phyloP scores from a whole-genome alignment of 2,888 invertebrate species.

The Drosophila greeni region DNA sequence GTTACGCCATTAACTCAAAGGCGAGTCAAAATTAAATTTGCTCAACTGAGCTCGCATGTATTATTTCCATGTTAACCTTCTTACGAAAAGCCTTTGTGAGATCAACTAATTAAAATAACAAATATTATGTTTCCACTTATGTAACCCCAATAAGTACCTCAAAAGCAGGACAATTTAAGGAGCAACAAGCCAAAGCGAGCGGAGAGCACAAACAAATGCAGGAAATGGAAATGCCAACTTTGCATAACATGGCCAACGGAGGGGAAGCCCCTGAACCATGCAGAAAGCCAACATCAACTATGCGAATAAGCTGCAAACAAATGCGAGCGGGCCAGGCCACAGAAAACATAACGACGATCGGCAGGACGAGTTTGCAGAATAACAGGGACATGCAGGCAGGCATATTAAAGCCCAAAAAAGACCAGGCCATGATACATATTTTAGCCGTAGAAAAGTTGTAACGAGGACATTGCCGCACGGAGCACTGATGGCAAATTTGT shows the following conservation, averaged over 20 bases:
- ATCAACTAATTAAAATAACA: constrained; percentile 5
- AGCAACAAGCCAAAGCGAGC: neutral
- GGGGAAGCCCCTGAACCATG: constrained; percentile 2
- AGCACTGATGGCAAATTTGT: constrained; percentile 62
- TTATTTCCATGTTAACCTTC: neutral
- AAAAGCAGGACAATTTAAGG: neutral
- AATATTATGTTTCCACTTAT: neutral
- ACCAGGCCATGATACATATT: constrained; percentile 52
- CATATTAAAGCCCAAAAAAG: constrained; percentile 19
- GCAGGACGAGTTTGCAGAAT: constrained; percentile 7
- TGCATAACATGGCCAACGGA: constrained; percentile 12
- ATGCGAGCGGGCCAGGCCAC: constrained; percentile 17
- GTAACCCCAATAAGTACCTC: constrained; percentile 3
- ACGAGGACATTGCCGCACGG: constrained; percentile 57
- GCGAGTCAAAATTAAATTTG: neutral
- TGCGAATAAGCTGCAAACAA: constrained; percentile 17
- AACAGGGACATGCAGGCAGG: constrained; percentile 17
- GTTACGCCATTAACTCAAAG: neutral
- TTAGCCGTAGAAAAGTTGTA: constrained; percentile 48
- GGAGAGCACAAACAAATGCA: constrained; percentile 19
- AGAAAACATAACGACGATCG: constrained; percentile 28
- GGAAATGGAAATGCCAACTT: constrained; percentile 24
- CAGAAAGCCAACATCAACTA: constrained; percentile 20
- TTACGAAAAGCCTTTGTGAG: neutral
- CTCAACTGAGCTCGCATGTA: neutral